A percentile compares a stretch with the other conserved stretches of the same genome.
These are phyloP conservation scores for Paguma larvata DNA, from an alignment of 2,797 vertebrate genomes.

Conservation along the genomic window DNA sequence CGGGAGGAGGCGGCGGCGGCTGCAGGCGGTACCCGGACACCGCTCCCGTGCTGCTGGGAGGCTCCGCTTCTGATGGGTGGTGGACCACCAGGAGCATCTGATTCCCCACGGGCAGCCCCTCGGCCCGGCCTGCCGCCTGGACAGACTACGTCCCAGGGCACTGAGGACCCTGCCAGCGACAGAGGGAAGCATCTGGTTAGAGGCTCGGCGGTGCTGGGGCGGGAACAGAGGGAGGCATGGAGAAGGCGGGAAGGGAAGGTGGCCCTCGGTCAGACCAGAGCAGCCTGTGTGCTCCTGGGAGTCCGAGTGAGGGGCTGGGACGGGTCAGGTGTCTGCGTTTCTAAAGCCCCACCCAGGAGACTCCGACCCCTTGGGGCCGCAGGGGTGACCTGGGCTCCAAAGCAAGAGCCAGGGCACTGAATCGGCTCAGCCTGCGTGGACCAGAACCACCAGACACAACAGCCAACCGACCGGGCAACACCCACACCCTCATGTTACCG, in stretches of 20 bases:
- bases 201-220: neutral
- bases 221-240: fast-evolving
- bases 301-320: neutral
- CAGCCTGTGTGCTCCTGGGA: fast-evolving
- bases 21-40: neutral
- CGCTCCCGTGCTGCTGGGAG: neutral
- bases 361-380: neutral
- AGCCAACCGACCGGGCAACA: fast-evolving
- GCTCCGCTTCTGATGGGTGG: neutral
- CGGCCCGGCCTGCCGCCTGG: fast-evolving
- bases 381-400: fast-evolving
- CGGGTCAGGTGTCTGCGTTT: fast-evolving
- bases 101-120: fast-evolving
- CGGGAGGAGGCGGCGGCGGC: fast-evolving
- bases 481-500: fast-evolving
- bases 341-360: neutral
- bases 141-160: neutral
- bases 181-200: neutral
- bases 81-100: too few relatives aligned
- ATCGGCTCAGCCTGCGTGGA: fast-evolving
- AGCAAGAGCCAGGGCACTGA: too few relatives aligned
- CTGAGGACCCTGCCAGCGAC: neutral
- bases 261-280: too few relatives aligned
- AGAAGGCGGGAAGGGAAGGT: neutral
- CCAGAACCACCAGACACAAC: too few relatives aligned